Percentiles rank a stretch among this genome's conserved stretches.
Evolutionary conservation across 2,888 invertebrate species (phyloP).

Genomic region (Lithodes maja): DNA sequence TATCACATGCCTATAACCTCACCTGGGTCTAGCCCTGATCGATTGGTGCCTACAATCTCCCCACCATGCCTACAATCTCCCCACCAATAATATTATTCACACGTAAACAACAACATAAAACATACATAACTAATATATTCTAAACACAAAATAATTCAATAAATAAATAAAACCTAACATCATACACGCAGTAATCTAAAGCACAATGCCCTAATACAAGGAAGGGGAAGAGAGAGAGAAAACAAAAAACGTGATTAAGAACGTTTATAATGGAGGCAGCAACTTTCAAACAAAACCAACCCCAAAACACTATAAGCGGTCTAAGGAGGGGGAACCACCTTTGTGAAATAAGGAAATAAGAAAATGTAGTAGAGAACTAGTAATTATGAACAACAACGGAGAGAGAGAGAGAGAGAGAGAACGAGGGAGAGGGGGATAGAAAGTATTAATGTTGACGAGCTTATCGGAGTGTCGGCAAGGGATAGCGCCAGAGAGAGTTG

Average conservation of each 20-base stretch:
- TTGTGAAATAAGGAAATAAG: not conserved
- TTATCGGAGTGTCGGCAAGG: conserved; percentile 49
- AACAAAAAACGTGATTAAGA: not conserved
- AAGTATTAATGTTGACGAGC: conserved; percentile 34
- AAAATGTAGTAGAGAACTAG: not conserved
- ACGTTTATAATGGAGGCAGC: not conserved
- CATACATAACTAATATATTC: too few species aligned
- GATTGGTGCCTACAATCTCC: too few species aligned
- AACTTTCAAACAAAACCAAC: not conserved
- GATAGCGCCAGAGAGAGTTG: conserved; percentile 26
- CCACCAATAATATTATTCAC: too few species aligned
- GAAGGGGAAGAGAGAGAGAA: not conserved
- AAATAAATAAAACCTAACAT: too few species aligned
- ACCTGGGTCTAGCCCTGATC: too few species aligned
- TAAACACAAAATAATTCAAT: not conserved
- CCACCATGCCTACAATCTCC: too few species aligned
- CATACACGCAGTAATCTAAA: too few species aligned
- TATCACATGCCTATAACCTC: too few species aligned
- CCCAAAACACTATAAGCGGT: not conserved
- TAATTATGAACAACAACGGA: not conserved
- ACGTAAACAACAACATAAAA: too few species aligned
- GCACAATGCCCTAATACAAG: not conserved
- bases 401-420: not conserved
- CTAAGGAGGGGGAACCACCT: not conserved
- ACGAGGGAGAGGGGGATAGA: not conserved